These are phyloP conservation scores for Sciaenops ocellatus DNA, from an alignment of 2,797 vertebrate species.

Conservation along the genomic window DNA sequence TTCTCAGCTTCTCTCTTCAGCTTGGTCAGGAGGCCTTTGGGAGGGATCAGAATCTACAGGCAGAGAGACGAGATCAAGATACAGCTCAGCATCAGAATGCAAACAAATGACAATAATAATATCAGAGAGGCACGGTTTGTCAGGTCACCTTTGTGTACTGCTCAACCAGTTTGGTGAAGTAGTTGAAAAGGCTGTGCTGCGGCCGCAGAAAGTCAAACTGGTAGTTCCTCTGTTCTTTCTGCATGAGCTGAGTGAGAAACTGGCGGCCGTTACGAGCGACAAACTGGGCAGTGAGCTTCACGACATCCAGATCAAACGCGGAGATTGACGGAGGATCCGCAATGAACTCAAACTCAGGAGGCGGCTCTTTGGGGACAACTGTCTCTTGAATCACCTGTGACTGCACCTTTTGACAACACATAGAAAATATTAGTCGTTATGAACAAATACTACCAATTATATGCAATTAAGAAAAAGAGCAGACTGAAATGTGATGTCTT, in stretches of 20 bases:
- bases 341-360: slow-evolving; percentile 97
- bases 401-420: slow-evolving; percentile 86
- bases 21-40: slow-evolving; percentile 94
- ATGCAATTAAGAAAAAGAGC: not conserved
- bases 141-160: slow-evolving; percentile 96
- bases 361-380: slow-evolving; percentile 95
- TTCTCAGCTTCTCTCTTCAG: slow-evolving; percentile 97
- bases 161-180: slow-evolving; percentile 98
- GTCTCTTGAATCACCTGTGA: slow-evolving; percentile 97
- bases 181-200: slow-evolving; percentile 99
- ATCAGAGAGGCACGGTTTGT: not conserved
- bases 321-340: slow-evolving; percentile 98
- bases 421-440: not conserved
- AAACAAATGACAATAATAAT: not conserved
- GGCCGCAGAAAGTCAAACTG: slow-evolving; percentile 98
- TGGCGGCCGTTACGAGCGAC: slow-evolving; percentile 97
- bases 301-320: slow-evolving; percentile 97
- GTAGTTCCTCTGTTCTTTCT: slow-evolving; percentile 99
- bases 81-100: slow-evolving; percentile 2
- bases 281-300: slow-evolving; percentile 98
- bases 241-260: slow-evolving; percentile 99
- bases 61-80: slow-evolving; percentile 24
- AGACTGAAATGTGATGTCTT: slow-evolving; percentile 9
- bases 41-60: slow-evolving; percentile 96
- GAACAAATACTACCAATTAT: not conserved